A percentile compares a stretch with the other conserved stretches of the same genome.
phyloP scores from a whole-genome alignment of 1,140 invertebrate species.

The Phocides pigmalion region DNA sequence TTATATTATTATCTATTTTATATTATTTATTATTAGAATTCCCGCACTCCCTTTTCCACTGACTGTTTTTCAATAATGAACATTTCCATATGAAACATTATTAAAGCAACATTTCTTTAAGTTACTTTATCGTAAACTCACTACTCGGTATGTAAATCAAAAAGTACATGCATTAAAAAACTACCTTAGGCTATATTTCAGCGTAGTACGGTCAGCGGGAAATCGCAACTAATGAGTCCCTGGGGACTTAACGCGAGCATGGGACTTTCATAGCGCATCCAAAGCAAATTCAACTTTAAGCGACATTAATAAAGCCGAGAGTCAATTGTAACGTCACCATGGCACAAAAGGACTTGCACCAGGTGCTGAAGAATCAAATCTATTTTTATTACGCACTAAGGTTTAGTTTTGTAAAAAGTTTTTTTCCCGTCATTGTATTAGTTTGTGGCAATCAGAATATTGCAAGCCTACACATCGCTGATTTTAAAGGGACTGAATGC shows the following conservation, averaged over 20 bases:
- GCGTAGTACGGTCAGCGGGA: constrained; percentile 22
- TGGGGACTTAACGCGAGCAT: not conserved
- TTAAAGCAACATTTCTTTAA: too few relatives aligned
- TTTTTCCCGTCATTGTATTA: too few relatives aligned
- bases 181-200: constrained; percentile 20
- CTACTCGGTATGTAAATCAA: too few relatives aligned
- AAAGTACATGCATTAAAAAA: constrained; percentile 8
- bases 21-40: too few relatives aligned
- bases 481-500: too few relatives aligned
- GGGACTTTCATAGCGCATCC: not conserved
- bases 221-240: constrained; percentile 25
- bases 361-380: not conserved
- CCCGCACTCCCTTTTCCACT: too few relatives aligned
- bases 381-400: not conserved
- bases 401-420: not conserved
- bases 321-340: not conserved
- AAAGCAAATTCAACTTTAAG: not conserved
- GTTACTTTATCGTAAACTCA: too few relatives aligned
- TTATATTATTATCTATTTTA: too few relatives aligned
- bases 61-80: too few relatives aligned
- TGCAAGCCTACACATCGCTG: too few relatives aligned
- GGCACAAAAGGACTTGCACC: not conserved
- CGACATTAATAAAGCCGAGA: not conserved
- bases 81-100: too few relatives aligned
- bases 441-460: too few relatives aligned